Evolutionary conservation across 2,888 invertebrate genomes (phyloP).

Genomic region (Spodoptera picta): DNA sequence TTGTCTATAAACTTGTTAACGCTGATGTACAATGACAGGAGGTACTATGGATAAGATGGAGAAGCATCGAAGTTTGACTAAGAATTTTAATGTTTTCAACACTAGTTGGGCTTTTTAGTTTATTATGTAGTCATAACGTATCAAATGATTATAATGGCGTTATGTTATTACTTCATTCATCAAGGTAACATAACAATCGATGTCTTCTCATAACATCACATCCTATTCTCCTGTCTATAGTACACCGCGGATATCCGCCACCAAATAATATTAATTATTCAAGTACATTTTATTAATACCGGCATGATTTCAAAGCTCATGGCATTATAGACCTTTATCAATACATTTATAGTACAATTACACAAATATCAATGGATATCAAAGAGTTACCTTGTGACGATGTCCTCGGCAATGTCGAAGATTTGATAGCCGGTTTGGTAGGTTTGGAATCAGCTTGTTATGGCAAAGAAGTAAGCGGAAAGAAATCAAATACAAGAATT

Average conservation of each 20-base stretch:
- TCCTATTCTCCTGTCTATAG: conserved; percentile 8
- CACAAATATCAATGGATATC: conserved; percentile 68
- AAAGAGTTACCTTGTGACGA: conserved; percentile 96
- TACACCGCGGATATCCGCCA: conserved; percentile 20
- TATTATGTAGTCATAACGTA: too few relatives aligned
- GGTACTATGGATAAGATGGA: neutral
- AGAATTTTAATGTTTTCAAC: too few relatives aligned
- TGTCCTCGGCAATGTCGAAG: conserved; percentile 97
- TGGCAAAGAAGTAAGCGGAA: conserved; percentile 89
- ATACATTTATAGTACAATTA: conserved; percentile 46
- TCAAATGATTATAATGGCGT: too few relatives aligned
- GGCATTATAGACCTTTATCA: conserved; percentile 46
- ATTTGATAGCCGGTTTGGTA: conserved; percentile 98
- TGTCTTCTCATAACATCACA: too few relatives aligned
- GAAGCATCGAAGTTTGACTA: too few relatives aligned
- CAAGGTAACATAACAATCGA: too few relatives aligned
- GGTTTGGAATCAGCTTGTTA: conserved; percentile 97
- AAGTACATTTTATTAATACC: conserved; percentile 30
- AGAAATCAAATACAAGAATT: conserved; percentile 87
- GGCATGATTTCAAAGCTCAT: conserved; percentile 51
- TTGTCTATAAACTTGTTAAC: too few relatives aligned
- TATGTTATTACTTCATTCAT: too few relatives aligned
- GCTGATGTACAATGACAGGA: conserved; percentile 1
- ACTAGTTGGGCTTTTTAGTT: too few relatives aligned
- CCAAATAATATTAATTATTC: conserved; percentile 21